Base-by-base conservation (phyloP, 1,140 invertebrate species). In the Drosophila busckii region DNA sequence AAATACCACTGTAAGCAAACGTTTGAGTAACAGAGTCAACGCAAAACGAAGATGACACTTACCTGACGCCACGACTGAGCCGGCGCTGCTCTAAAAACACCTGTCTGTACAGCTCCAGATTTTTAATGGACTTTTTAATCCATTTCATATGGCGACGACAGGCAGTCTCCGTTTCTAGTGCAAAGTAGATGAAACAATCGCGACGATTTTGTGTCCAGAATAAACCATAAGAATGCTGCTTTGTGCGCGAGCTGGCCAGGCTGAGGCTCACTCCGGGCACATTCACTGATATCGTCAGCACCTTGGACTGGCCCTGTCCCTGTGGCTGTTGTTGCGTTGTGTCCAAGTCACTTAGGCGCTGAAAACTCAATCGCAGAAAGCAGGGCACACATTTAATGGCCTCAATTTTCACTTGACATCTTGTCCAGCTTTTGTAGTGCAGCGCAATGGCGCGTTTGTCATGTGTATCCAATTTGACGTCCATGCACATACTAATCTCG, bases 181-280 rank as follows among this genome's bases (percentile, higher is more conserved):
- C 78, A 45, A 87, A 85, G 34, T 86, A 87, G 0, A 87, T 85
- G 7, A 71, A 84, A 38, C 86, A 87, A 35, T 76, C 71, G 7
- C 84, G 80, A 1, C 86, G 86, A 52, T 87, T 84, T 15, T 87
- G 83, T n/a, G 66, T 85, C 86, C 86, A 87, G 25, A 85, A 87
- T 0, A 87, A 26, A 0, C 86, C 86, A 38, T 87, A 87, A 0
- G 83, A 75, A 41, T 69, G 60, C 25, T 76, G 58, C 38, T 87
- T 87, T 3, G 86, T 87, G 19, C 86, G 68, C 1, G 86, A 87
- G 3, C 64, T 68, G 29, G 85, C 84, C 38, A 82, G 15, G 28
- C 75, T 82, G 0, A 87, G 64, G 13, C 50, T 76, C 1, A 87
- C 63, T 0, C 86, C 86, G 1, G 86, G 84, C 15, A 87, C 83